Conservation (phyloP, 2,113 vertebrate genomes). For the Siniperca knerii region DNA sequence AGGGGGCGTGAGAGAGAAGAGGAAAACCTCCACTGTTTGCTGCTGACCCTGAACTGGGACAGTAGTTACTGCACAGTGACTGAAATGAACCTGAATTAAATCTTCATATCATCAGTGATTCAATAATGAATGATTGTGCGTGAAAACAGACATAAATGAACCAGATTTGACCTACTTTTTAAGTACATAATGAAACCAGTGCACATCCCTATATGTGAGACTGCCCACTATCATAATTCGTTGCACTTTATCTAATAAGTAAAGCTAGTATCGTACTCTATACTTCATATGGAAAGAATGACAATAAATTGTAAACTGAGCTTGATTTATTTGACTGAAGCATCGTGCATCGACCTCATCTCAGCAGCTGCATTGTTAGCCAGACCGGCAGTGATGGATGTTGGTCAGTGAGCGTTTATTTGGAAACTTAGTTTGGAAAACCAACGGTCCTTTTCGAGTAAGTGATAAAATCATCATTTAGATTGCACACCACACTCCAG, state of each 20-base stretch:
- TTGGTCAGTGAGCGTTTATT: too few relatives aligned
- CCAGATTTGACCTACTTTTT: neutral
- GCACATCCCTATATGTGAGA: neutral
- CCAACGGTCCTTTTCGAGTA: too few relatives aligned
- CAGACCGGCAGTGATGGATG: neutral
- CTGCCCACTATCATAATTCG: neutral
- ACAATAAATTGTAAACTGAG: neutral
- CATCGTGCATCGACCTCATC: neutral
- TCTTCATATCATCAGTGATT: neutral
- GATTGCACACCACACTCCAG: too few relatives aligned
- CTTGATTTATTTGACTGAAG: neutral
- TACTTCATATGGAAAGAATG: too few relatives aligned
- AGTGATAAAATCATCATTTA: too few relatives aligned
- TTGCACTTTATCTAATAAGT: neutral
- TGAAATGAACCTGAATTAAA: neutral
- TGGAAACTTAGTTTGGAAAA: too few relatives aligned
- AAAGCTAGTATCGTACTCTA: neutral
- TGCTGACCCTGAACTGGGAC: neutral
- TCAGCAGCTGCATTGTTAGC: neutral
- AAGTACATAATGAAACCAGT: neutral
- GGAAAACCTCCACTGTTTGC: constrained; percentile 13
- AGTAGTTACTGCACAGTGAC: neutral
- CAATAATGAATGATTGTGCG: neutral
- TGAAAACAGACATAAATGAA: neutral
- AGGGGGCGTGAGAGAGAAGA: constrained; percentile 8